phyloP scores from a whole-genome alignment of 2,797 vertebrate species.

The Buphagus erythrorhynchus region DNA sequence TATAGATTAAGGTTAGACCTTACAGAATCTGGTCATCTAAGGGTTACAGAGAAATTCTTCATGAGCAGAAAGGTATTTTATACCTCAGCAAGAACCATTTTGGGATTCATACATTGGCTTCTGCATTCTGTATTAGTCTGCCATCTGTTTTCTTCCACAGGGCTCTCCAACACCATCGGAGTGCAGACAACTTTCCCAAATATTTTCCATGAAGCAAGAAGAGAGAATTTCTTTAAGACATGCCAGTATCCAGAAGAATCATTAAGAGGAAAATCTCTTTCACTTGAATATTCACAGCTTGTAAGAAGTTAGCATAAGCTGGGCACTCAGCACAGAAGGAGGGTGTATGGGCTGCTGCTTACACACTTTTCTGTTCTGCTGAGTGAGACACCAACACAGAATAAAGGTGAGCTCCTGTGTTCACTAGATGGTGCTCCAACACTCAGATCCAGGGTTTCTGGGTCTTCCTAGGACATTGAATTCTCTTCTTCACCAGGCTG shows the following conservation, averaged over 20 bases:
- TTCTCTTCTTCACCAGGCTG: neutral
- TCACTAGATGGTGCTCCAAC: neutral
- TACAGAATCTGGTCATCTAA: neutral
- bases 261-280: neutral
- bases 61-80: neutral
- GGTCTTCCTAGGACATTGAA: neutral
- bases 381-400: neutral
- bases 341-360: rapidly evolving
- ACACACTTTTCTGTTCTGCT: neutral
- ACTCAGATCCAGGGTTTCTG: neutral
- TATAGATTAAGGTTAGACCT: neutral
- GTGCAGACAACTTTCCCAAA: neutral
- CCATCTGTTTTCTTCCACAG: neutral
- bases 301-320: neutral
- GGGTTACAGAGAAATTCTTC: neutral
- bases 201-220: neutral
- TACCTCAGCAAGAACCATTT: neutral
- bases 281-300: neutral
- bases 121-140: neutral
- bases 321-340: neutral
- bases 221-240: neutral
- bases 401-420: neutral
- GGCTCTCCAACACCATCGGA: neutral
- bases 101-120: neutral
- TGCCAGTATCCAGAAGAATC: neutral